These are phyloP conservation scores for Danio kyathit DNA, from an alignment of 2,797 vertebrate species.

Conservation along the genomic window DNA sequence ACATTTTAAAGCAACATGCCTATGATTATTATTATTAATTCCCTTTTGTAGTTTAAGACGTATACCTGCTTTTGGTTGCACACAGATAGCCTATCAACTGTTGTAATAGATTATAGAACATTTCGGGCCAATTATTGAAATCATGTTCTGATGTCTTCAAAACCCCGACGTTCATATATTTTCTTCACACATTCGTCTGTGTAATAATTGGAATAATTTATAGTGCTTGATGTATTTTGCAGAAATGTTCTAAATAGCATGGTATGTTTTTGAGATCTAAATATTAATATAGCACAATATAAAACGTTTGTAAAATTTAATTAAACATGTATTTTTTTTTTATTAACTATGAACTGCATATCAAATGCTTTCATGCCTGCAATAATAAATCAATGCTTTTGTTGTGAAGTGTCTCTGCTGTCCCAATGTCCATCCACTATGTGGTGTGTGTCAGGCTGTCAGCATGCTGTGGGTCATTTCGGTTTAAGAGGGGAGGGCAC, in stretches of 20 bases:
- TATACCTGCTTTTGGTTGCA: no score
- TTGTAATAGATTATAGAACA: no score
- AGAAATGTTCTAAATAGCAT: background rate
- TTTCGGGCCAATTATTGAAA: no score
- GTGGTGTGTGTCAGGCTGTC: slow-evolving; percentile 34
- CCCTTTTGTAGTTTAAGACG: no score
- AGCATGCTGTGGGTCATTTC: slow-evolving; percentile 22
- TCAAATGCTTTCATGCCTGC: background rate
- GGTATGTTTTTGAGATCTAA: background rate
- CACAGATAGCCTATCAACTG: no score
- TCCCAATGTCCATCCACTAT: slow-evolving; percentile 50
- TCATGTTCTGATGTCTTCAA: no score
- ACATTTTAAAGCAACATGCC: no score
- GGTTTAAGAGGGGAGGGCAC: slow-evolving; percentile 26
- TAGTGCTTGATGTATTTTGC: background rate
- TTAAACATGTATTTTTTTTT: no score
- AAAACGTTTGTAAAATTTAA: background rate
- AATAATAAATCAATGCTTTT: background rate
- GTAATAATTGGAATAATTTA: background rate
- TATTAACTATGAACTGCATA: background rate
- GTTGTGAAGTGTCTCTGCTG: slow-evolving; percentile 32
- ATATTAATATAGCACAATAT: background rate
- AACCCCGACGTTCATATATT: background rate
- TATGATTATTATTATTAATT: no score
- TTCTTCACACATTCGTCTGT: background rate